These are phyloP conservation scores for Macrobrachium nipponense DNA, from an alignment of 1,140 invertebrate genomes.

Conservation along the genomic window DNA sequence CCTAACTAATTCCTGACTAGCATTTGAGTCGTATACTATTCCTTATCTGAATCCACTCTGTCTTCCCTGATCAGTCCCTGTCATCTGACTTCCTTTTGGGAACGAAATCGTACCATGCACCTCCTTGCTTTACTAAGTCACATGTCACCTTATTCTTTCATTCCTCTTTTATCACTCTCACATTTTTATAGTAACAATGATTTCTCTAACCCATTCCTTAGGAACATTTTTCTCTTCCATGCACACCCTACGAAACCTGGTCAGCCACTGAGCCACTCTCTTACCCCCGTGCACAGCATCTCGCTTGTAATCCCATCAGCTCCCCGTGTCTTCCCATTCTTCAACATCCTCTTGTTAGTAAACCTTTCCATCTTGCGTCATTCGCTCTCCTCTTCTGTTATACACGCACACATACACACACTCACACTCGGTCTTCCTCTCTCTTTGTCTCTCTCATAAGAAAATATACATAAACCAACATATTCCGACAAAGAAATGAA, in stretches of 20 bases:
- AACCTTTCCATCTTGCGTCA: neutral
- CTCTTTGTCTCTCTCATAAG: slow-evolving; percentile 11
- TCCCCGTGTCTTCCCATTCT: slow-evolving; percentile 4
- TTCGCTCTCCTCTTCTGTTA: neutral
- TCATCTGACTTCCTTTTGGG: too few species aligned
- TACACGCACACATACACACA: neutral
- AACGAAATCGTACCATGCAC: too few species aligned
- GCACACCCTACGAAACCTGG: neutral
- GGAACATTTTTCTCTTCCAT: neutral
- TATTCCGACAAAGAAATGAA: too few species aligned
- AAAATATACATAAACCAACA: too few species aligned
- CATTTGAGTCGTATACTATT: too few species aligned
- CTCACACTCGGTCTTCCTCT: neutral
- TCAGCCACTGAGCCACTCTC: neutral
- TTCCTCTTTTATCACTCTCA: too few species aligned
- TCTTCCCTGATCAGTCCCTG: too few species aligned
- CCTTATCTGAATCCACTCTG: too few species aligned
- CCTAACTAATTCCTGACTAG: too few species aligned
- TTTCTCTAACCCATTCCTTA: neutral
- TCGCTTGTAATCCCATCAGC: neutral
- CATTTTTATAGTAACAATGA: too few species aligned
- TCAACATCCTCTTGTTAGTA: neutral
- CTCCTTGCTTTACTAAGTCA: too few species aligned
- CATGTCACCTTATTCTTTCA: neutral
- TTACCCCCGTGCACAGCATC: too few species aligned